These are phyloP conservation scores for Creontiades dilutus DNA, from an alignment of 2,888 invertebrate genomes.

Conservation along the genomic window DNA sequence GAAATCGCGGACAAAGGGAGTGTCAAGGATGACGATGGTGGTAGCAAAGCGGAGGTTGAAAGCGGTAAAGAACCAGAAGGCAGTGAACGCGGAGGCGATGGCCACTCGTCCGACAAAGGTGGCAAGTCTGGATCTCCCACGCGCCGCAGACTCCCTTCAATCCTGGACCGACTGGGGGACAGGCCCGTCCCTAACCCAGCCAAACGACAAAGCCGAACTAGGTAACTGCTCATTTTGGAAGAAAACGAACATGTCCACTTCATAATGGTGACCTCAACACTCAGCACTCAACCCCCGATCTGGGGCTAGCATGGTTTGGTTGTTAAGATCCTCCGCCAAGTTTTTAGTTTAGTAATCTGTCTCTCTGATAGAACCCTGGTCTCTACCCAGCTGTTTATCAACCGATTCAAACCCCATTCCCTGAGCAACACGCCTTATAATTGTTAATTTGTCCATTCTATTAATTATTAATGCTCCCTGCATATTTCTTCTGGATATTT, in stretches of 20 bases:
- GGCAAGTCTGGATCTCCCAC: slow-evolving; percentile 52
- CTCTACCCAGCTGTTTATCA: no score
- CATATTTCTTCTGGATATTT: no score
- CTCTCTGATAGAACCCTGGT: no score
- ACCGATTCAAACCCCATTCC: no score
- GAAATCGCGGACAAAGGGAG: slow-evolving; percentile 77
- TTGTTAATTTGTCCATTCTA: no score
- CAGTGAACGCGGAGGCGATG: slow-evolving; percentile 54
- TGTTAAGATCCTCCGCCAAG: no score
- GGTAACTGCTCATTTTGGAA: neutral
- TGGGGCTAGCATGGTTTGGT: no score
- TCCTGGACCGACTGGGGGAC: slow-evolving; percentile 56
- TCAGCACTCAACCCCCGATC: no score
- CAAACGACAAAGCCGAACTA: slow-evolving; percentile 75
- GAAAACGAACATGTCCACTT: neutral
- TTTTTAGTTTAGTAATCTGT: no score
- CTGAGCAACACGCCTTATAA: no score
- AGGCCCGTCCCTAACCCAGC: slow-evolving; percentile 13
- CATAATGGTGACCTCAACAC: no score
- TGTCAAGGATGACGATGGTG: neutral
- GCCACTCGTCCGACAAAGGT: slow-evolving; percentile 46
- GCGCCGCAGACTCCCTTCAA: slow-evolving; percentile 32
- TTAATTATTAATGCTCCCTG: no score
- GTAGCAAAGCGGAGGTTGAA: slow-evolving; percentile 3
- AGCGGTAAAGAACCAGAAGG: slow-evolving; percentile 30